Evolutionary conservation across 37 sponge, comb jelly and placozoan species (phyloP).

Genomic region (Cladorhizidae sp.): DNA sequence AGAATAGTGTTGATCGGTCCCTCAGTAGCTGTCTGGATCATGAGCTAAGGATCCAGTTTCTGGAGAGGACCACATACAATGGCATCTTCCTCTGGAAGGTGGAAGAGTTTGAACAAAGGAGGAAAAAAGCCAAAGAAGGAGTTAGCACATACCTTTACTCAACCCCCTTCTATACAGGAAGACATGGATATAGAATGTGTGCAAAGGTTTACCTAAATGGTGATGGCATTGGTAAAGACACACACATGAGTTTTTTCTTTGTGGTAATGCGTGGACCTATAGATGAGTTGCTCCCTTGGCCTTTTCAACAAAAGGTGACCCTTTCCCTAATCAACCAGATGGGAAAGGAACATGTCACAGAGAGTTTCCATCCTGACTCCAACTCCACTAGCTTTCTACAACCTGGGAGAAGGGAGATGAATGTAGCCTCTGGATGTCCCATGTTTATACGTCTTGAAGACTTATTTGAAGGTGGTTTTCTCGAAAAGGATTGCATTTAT

Average conservation of each 20-base stretch:
- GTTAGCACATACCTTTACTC: constrained; percentile 62
- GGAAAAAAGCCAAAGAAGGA: constrained; percentile 57
- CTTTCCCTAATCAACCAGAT: constrained; percentile 58
- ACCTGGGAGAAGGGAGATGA: constrained; percentile 62
- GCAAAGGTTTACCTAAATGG: constrained; percentile 69
- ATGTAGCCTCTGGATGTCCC: constrained; percentile 73
- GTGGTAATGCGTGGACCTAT: constrained; percentile 70
- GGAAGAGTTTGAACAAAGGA: constrained; percentile 46
- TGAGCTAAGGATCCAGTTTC: constrained; percentile 59
- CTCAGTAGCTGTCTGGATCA: constrained; percentile 50
- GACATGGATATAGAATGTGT: constrained; percentile 77
- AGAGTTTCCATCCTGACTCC: constrained; percentile 68
- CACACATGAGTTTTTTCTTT: constrained; percentile 73
- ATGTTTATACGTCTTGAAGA: constrained; percentile 38
- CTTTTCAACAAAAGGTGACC: constrained; percentile 70
- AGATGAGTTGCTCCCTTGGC: constrained; percentile 70
- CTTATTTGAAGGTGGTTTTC: constrained; percentile 30
- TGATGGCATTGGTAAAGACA: constrained; percentile 69
- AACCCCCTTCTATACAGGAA: constrained; percentile 60
- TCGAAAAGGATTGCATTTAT: constrained; percentile 64
- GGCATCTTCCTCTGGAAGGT: constrained; percentile 72
- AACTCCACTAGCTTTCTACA: constrained; percentile 48
- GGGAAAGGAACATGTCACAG: constrained; percentile 32
- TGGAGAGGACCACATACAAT: constrained; percentile 65
- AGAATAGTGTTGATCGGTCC: constrained; percentile 35